Base-by-base conservation (phyloP, 2,797 vertebrate genomes). In the Lithobates sylvaticus region DNA sequence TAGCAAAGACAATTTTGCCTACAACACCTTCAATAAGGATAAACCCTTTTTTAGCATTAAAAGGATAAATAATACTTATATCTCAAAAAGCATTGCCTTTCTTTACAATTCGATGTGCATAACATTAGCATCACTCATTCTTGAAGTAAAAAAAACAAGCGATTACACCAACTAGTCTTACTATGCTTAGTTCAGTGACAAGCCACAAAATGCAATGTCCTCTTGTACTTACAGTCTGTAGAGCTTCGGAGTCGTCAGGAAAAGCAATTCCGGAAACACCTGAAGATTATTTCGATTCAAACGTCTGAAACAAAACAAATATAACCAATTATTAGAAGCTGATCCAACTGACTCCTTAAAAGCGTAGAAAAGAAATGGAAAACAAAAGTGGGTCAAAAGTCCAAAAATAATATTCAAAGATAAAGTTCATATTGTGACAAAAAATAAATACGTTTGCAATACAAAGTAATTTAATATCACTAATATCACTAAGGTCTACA, bases 251-350 rank as follows among this genome's bases (percentile, higher is more conserved):
- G 97, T 98, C 90, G 97, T 97, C 89, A 99, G 96, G 92, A 99
- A 99, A 88, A 99, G 97, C 92, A 99, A 93, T 91, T 99, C 98
- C 21, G 98, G 97, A 92, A 99, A 96, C 88, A 99, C 95, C 68
- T 97, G 97, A 91, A 99, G 96, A 91, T 96, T 98, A 95, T 99
- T 99, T 96, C 97, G 96, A 95, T 99, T 99, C 92, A 99, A 94
- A 89, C 98, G 97, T 94, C 98, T 99, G 94, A 89, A 94, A 95
- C 94, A 93, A 91, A 89, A 72, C 84, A 93, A 92, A 76, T 61
- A 61, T 58, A 4, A 61, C 18, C 7, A 61, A 8, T 23, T 61
- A 61, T 61, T 61, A 23, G 21, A 5, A 23, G 5, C 3, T 61
- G 54, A 21, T 23, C 1, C 0, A 4, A n/a, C 6, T 23, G 21